These are phyloP conservation scores for Zosterops pallidus DNA, from an alignment of 2,113 vertebrate species.

Conservation along the genomic window DNA sequence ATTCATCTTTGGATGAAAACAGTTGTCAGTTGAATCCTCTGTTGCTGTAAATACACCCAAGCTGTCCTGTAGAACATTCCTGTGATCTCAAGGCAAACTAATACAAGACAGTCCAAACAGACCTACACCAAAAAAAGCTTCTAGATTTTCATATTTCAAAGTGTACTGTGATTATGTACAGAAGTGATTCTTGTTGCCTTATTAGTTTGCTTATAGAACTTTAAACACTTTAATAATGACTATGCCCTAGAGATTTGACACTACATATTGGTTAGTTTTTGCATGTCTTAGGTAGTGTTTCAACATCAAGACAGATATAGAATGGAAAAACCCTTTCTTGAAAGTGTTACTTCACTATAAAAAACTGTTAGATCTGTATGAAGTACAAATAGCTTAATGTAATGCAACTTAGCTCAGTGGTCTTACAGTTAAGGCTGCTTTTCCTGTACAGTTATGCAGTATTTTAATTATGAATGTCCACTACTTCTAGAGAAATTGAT, in stretches of 20 bases:
- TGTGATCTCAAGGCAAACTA: not conserved
- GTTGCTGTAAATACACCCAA: not conserved
- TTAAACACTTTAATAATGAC: not conserved
- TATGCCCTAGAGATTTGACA: not conserved
- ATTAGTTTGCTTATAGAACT: not conserved
- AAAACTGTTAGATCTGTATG: not conserved
- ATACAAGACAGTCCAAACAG: not conserved
- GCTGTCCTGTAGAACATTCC: not conserved
- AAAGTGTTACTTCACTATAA: not conserved
- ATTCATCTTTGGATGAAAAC: not conserved
- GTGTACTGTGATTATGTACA: not conserved
- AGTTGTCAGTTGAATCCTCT: not conserved
- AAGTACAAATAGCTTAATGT: not conserved
- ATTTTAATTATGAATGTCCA: not conserved
- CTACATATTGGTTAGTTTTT: not conserved
- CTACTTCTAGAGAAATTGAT: slow-evolving; percentile 29
- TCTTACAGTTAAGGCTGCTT: not conserved
- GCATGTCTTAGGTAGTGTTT: not conserved
- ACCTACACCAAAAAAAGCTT: not conserved
- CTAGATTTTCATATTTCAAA: not conserved
- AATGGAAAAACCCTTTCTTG: not conserved
- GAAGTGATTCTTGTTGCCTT: not conserved
- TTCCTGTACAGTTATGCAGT: not conserved
- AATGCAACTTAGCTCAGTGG: not conserved
- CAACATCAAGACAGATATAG: not conserved